These are phyloP conservation scores for Merodon equestris DNA, from an alignment of 2,888 invertebrate genomes.

Conservation along the genomic window DNA sequence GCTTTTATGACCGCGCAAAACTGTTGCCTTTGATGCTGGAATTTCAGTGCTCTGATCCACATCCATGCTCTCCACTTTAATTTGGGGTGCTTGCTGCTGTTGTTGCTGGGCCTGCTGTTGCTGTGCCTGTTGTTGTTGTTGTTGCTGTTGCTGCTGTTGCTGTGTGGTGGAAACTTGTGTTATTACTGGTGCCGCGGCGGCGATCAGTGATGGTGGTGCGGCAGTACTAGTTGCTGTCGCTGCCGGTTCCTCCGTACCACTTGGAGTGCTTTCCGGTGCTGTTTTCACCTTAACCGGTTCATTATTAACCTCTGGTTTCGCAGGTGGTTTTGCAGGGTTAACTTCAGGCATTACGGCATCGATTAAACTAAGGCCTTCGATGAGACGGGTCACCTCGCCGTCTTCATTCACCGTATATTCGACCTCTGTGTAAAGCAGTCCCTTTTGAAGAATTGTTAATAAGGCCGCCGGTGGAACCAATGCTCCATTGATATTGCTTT, in stretches of 20 bases:
- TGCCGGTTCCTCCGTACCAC: constrained; percentile 86
- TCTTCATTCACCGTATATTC: constrained; percentile 98
- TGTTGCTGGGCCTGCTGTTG: constrained; percentile 65
- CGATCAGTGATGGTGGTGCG: constrained; percentile 62
- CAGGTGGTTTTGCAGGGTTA: constrained; percentile 73
- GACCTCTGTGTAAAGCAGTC: constrained; percentile 98
- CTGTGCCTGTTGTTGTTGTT: constrained; percentile 68
- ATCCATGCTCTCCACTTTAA: constrained; percentile 84
- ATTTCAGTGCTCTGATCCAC: constrained; percentile 94
- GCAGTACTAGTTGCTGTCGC: constrained; percentile 59
- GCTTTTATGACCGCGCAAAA: constrained; percentile 96
- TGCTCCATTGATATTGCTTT: constrained; percentile 98
- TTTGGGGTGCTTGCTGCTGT: constrained; percentile 66
- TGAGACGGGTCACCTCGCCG: constrained; percentile 88
- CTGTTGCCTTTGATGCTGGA: constrained; percentile 95
- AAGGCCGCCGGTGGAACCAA: constrained; percentile 97
- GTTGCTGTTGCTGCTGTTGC: constrained; percentile 71
- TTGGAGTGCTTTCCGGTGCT: constrained; percentile 85
- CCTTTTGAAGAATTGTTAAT: constrained; percentile 97
- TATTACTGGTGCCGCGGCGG: constrained; percentile 68
- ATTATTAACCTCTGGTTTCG: constrained; percentile 73
- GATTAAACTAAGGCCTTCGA: constrained; percentile 96
- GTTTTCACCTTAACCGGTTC: constrained; percentile 80
- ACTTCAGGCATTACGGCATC: constrained; percentile 97
- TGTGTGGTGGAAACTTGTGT: constrained; percentile 53